phyloP scores from a whole-genome alignment of 2,113 vertebrate genomes.

The Silurus meridionalis region DNA sequence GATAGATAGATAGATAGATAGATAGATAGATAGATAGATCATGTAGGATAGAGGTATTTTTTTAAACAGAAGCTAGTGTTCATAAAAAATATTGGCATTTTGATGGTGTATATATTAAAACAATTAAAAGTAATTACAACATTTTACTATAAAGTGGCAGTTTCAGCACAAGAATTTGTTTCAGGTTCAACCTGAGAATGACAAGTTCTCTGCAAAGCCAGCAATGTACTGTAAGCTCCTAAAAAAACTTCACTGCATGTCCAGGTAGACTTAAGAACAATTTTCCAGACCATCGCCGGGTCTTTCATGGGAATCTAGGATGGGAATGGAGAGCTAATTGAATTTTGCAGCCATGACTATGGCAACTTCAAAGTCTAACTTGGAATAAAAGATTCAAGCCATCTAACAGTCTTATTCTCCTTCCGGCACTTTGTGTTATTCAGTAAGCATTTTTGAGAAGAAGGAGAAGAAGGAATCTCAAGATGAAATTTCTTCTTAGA shows the following conservation, averaged over 20 bases:
- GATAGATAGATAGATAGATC: too few relatives aligned
- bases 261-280: slow-evolving; percentile 52
- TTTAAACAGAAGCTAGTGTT: background rate
- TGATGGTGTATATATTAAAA: background rate
- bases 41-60: background rate
- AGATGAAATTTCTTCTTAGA: background rate
- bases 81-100: background rate
- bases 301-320: slow-evolving; percentile 51
- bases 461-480: slow-evolving; percentile 16
- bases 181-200: background rate
- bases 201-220: slow-evolving; percentile 3
- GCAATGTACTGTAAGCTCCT: slow-evolving; percentile 4
- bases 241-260: slow-evolving; percentile 49
- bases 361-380: slow-evolving; percentile 68
- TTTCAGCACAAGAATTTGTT: background rate
- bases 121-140: background rate
- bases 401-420: slow-evolving; percentile 72
- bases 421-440: slow-evolving; percentile 65
- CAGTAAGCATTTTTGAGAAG: slow-evolving; percentile 41
- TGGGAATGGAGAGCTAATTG: slow-evolving; percentile 69
- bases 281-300: slow-evolving; percentile 49
- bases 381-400: slow-evolving; percentile 75
- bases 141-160: background rate
- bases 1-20: too few relatives aligned
- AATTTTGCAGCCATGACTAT: slow-evolving; percentile 65